Evolutionary conservation across 2,888 invertebrate genomes (phyloP).

Genomic region (Eulithis testata): DNA sequence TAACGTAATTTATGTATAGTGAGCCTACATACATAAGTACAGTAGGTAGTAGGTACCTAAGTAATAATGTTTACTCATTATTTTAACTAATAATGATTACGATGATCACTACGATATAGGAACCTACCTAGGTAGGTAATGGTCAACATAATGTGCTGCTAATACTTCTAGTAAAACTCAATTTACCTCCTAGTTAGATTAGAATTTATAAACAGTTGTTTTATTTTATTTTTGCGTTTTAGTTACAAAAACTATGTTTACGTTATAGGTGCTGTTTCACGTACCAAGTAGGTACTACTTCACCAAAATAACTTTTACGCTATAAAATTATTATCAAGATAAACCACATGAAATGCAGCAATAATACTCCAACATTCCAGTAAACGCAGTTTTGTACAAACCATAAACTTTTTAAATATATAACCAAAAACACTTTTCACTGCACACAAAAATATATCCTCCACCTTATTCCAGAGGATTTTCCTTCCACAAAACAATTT

Average conservation of each 20-base stretch:
- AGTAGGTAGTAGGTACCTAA: no score
- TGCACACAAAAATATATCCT: slow-evolving; percentile 29
- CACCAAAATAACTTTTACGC: background rate
- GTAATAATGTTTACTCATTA: no score
- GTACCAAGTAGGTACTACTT: background rate
- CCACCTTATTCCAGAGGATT: slow-evolving; percentile 20
- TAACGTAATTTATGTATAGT: no score
- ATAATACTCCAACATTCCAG: slow-evolving; percentile 58
- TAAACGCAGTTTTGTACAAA: slow-evolving; percentile 45
- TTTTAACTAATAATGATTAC: no score
- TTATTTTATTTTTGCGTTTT: no score
- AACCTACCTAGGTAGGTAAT: no score
- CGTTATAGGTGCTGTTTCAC: background rate
- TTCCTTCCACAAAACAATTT: slow-evolving; percentile 53
- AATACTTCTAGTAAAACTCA: no score
- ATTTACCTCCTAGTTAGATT: no score
- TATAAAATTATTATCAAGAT: slow-evolving; percentile 44
- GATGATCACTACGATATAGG: no score
- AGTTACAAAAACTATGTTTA: background rate
- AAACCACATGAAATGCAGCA: slow-evolving; percentile 48
- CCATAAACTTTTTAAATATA: slow-evolving; percentile 46
- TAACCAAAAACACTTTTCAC: slow-evolving; percentile 35
- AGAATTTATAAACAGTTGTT: no score
- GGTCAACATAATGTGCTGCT: no score
- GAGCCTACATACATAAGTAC: no score